Evolutionary conservation across 1,140 invertebrate species (phyloP).

Genomic region (Magallana ariakensis): DNA sequence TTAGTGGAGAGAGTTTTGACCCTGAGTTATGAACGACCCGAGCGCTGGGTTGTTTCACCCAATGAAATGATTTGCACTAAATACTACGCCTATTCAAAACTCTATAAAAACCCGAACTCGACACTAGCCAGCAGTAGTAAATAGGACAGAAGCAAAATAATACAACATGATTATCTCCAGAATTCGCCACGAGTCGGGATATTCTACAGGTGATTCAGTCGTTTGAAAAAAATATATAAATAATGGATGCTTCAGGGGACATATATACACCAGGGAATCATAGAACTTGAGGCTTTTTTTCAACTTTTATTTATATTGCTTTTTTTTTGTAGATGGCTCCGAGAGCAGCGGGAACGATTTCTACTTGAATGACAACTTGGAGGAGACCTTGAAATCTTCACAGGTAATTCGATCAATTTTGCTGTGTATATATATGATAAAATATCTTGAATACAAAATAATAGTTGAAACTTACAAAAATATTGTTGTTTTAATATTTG

Average conservation of each 20-base stretch:
- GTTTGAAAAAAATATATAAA: background rate
- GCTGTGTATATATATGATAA: background rate
- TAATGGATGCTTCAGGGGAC: too few relatives aligned
- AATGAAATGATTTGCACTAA: conserved; percentile 5
- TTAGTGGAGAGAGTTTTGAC: background rate
- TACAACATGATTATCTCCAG: background rate
- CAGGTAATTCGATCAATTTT: background rate
- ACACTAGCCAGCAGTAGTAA: background rate
- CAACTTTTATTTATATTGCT: background rate
- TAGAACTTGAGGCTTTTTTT: too few relatives aligned
- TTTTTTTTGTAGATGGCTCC: conserved; percentile 1
- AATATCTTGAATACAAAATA: too few relatives aligned
- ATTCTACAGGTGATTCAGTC: background rate
- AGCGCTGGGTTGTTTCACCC: background rate
- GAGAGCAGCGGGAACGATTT: conserved; percentile 8
- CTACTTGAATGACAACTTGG: background rate
- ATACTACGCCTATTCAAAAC: background rate
- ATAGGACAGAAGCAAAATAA: background rate
- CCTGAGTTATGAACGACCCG: conserved; percentile 4
- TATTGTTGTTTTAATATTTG: too few relatives aligned
- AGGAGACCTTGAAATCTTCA: background rate
- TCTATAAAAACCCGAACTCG: background rate
- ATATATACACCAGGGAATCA: too few relatives aligned
- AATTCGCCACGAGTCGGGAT: conserved; percentile 12
- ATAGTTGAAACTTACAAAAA: too few relatives aligned